Conservation (phyloP, 1,140 invertebrate species). For the Contarinia nasturtii region DNA sequence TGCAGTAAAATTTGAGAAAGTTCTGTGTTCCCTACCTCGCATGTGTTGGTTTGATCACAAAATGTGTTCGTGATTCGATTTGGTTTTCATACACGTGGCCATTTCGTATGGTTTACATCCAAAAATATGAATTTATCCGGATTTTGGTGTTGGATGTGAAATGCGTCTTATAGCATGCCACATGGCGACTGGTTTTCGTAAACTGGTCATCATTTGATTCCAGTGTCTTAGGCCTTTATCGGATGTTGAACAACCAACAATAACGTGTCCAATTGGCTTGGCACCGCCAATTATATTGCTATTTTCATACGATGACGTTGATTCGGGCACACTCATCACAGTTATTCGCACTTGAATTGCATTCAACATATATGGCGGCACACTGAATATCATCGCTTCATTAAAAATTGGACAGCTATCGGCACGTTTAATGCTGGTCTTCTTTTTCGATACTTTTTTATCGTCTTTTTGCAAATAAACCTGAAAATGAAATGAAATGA, state of each 20-base stretch:
- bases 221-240: constrained; percentile 59
- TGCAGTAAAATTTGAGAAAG: too few relatives aligned
- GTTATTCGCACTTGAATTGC: constrained; percentile 50
- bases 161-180: constrained; percentile 52
- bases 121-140: too few relatives aligned
- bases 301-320: constrained; percentile 22
- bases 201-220: constrained; percentile 65
- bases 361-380: constrained; percentile 42
- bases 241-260: constrained; percentile 41
- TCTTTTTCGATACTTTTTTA: constrained; percentile 59
- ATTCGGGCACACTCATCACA: constrained; percentile 33
- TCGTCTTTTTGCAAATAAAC: constrained; percentile 56
- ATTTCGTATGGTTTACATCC: too few relatives aligned
- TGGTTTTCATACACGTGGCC: too few relatives aligned
- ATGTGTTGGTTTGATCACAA: too few relatives aligned
- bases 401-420: constrained; percentile 58
- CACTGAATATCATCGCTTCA: constrained; percentile 59
- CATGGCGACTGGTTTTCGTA: constrained; percentile 65
- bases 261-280: constrained; percentile 46
- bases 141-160: too few relatives aligned
- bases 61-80: too few relatives aligned
- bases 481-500: constrained; percentile 25
- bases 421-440: constrained; percentile 44
- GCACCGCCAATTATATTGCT: too few relatives aligned
- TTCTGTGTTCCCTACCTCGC: too few relatives aligned